Evolutionary conservation across 2,797 vertebrate genomes (phyloP), one percentile per base, ranked within the genome.

Genomic region (Enoplosus armatus): DNA sequence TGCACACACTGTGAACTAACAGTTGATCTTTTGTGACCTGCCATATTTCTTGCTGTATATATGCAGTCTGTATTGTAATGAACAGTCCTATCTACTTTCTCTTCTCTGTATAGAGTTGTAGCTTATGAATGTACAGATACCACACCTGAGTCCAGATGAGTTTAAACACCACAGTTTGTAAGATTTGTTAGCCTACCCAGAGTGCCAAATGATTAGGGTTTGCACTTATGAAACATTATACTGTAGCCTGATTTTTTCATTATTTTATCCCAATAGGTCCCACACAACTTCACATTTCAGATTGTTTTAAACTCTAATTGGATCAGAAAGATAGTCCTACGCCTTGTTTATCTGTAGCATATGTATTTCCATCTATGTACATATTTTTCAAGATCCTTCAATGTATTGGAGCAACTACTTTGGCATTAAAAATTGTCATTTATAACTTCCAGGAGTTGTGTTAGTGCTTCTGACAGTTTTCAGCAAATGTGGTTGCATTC

Each of bases 161-260:
- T 24, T 77, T 9, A 75, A 61, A 75, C 54, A 35, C 22, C 8
- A 48, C 12, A 63, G 31, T 16, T 55, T 72, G 41, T 27, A 29
- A 48, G 26, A 60, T 65, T 6, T 55, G 39, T 75, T 58, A 81
- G 59, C 29, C 27, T 26, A 56, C 33, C 4, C 47, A 66, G 68
- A 82, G 85, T 90, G 86, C 88, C 84, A 85, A 87, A 84, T 77
- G 27, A 64, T 27, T 53, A 77, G 66, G 8, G n/a, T 61, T 74
- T 65, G 29, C 29, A 61, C 16, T 11, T 48, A 29, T 35, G 8
- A 56, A 39, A 63, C 43, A 63, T 47, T 4, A 65, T 22, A 29
- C 20, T 60, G 1, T 39, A 65, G 12, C 11, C 33, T 51, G 24
- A 47, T 41, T 64, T 62, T 41, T 64, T 62, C 3, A 64, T 51